Evolutionary conservation across 2,888 invertebrate genomes (phyloP), one percentile per base, ranked within the genome.

Genomic region (Thereva unica): DNA sequence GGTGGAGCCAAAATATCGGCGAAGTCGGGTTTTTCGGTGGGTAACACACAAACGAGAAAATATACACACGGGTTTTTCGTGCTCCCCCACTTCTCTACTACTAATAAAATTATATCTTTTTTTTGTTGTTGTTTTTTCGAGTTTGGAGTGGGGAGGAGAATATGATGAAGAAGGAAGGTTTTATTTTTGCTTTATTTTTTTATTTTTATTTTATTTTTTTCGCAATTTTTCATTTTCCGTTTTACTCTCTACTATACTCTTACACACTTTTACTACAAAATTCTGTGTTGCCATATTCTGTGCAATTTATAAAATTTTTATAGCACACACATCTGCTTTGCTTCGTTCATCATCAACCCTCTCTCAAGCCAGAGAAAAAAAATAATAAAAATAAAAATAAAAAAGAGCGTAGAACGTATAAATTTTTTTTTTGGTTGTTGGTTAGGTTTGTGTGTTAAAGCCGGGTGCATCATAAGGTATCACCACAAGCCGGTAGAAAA

Each of bases 401-500:
- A 61, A 41, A 34, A 61, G 61, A 37, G 37, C 34, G 61, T 40
- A 53, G 10, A 50, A 23, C 6, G 5, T n/a, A n/a, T n/a, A 12
- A n/a, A n/a, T 47, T n/a, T 47, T 1, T 3, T n/a, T 12, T n/a
- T n/a, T 47, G 9, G 45, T 47, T 7, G 1, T 53, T 37, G 38
- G 53, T n/a, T 53, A 10, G 37, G 12, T 49, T 10, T 57, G 42
- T 41, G 53, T 34, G 37, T 23, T 23, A 23, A 12, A 49, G 61
- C 61, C 61, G 61, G 61, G 61, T 61, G 61, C 50, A 50, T 61
- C 23, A 23, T 23, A 23, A 50, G 61, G 61, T 61, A 61, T 61
- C 61, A n/a, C n/a, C n/a, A n/a, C n/a, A 50, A 61, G 35, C 61
- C 61, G 61, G 61, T n/a, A n/a, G 61, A 49, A 61, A 61, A 41